Evolutionary conservation across 1,140 invertebrate species (phyloP).

Genomic region (Gyrodactylus bullatarudis): DNA sequence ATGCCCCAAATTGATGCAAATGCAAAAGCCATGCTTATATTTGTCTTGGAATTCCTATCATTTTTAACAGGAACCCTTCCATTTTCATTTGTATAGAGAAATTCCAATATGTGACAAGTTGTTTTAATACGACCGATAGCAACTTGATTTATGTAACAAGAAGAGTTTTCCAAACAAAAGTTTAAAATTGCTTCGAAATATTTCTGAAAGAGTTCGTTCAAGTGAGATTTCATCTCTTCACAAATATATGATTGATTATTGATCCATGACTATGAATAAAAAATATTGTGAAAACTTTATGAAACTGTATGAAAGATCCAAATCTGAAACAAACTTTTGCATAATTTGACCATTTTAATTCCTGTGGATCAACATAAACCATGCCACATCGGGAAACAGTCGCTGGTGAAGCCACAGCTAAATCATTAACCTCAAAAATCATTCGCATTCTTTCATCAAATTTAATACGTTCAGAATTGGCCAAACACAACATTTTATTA

Average conservation of each 20-base stretch:
- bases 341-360: slow-evolving; percentile 19
- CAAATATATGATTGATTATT: not conserved
- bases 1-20: slow-evolving; percentile 42
- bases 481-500: slow-evolving; percentile 26
- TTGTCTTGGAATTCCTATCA: slow-evolving; percentile 18
- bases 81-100: slow-evolving; percentile 24
- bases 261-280: not conserved
- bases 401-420: slow-evolving; percentile 21
- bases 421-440: slow-evolving; percentile 22
- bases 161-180: slow-evolving; percentile 31
- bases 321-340: slow-evolving; percentile 12
- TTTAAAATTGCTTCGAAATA: slow-evolving; percentile 30
- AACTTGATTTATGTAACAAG: slow-evolving; percentile 29
- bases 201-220: slow-evolving; percentile 28
- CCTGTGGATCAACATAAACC: slow-evolving; percentile 21
- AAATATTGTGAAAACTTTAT: too few relatives aligned
- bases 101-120: slow-evolving; percentile 34
- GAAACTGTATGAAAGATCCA: too few relatives aligned
- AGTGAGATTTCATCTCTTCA: slow-evolving; percentile 17
- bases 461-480: slow-evolving; percentile 22
- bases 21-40: slow-evolving; percentile 33
- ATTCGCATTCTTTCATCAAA: slow-evolving; percentile 21
- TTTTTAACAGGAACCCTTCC: slow-evolving; percentile 23
- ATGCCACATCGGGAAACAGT: slow-evolving; percentile 22
- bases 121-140: slow-evolving; percentile 40